Percentiles rank a stretch among this genome's conserved stretches.
Evolutionary conservation across 1,140 invertebrate genomes (phyloP).

Genomic region (Bombyx mori): ASM3026992v2 NC_085121.1:5058001-5058500

Average conservation of each 20-base stretch:
- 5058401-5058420: background rate
- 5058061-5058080: conserved; percentile 69
- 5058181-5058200: conserved; percentile 58
- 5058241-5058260: conserved; percentile 40
- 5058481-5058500: too few species aligned
- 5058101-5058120: conserved; percentile 53
- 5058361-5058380: conserved; percentile 52
- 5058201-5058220: conserved; percentile 58
- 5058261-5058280: conserved; percentile 30
- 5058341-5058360: conserved; percentile 56
- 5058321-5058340: conserved; percentile 36
- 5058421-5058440: too few species aligned
- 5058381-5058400: conserved; percentile 20
- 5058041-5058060: conserved; percentile 44
- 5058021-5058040: conserved; percentile 66
- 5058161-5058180: conserved; percentile 70
- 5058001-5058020: conserved; percentile 70
- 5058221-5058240: conserved; percentile 43
- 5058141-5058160: conserved; percentile 55
- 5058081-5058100: conserved; percentile 55
- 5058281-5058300: conserved; percentile 18
- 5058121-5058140: conserved; percentile 57
- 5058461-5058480: too few species aligned
- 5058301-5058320: conserved; percentile 40
- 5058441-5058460: too few species aligned